Evolutionary conservation across 2,113 vertebrate species (phyloP).

Genomic region (Tauraco erythrolophus): DNA sequence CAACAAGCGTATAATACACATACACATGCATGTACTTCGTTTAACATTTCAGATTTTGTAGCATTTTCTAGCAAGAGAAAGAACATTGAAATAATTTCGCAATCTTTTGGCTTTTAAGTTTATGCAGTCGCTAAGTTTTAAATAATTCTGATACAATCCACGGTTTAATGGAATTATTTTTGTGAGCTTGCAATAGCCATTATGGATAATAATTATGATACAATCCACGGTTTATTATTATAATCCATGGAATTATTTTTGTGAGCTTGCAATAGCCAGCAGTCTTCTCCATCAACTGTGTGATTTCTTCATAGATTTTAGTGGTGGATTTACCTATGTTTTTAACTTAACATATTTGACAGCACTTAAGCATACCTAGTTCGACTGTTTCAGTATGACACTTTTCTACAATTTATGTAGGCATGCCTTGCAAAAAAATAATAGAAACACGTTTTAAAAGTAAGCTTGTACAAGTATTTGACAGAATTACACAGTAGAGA

Average conservation of each 20-base stretch:
- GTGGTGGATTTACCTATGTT: not conserved
- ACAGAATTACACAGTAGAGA: not conserved
- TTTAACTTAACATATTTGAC: not conserved
- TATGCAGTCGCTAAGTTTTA: not conserved
- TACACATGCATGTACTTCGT: not conserved
- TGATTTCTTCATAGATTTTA: not conserved
- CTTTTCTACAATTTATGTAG: not conserved
- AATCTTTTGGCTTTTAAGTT: not conserved
- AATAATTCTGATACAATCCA: not conserved
- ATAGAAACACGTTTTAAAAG: not conserved
- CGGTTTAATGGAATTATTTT: not conserved
- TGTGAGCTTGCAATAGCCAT: not conserved
- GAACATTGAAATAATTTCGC: not conserved
- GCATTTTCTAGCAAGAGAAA: not conserved
- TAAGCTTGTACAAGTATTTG: not conserved
- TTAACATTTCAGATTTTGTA: not conserved
- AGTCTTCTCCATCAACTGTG: not conserved
- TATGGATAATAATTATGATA: not conserved
- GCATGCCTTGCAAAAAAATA: not conserved
- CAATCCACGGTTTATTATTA: not conserved
- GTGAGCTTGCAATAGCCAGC: not conserved
- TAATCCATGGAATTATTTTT: not conserved
- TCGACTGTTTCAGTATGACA: rapidly evolving
- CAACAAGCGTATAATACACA: not conserved
- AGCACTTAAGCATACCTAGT: not conserved